phyloP scores from a whole-genome alignment of 2,888 invertebrate species.

The Andrena marginata region DNA sequence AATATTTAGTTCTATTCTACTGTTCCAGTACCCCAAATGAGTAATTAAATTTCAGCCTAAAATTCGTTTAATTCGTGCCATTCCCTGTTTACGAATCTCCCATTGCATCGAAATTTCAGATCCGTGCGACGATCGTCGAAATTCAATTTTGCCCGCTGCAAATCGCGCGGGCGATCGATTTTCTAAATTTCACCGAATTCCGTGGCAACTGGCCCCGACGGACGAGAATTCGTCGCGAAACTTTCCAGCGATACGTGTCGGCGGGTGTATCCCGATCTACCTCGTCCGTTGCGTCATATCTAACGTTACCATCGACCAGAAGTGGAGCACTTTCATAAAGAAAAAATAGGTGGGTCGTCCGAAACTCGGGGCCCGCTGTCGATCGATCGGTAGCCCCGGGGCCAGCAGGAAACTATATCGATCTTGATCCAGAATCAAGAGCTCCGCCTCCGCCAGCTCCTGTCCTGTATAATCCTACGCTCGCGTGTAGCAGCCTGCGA shows the following conservation, averaged over 20 bases:
- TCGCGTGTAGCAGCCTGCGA: background rate
- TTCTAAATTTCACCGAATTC: constrained; percentile 44
- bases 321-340: constrained; percentile 76
- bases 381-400: constrained; percentile 56
- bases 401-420: constrained; percentile 41
- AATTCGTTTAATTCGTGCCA: background rate
- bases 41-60: too few species aligned
- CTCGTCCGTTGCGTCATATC: constrained; percentile 65
- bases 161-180: constrained; percentile 25
- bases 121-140: constrained; percentile 1
- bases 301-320: constrained; percentile 63
- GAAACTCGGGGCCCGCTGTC: constrained; percentile 49
- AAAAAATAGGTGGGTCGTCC: constrained; percentile 67
- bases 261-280: constrained; percentile 57
- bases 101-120: background rate
- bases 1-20: too few species aligned
- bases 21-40: too few species aligned
- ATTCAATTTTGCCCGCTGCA: background rate
- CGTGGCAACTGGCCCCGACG: background rate
- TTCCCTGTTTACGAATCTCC: background rate
- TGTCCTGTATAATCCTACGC: background rate
- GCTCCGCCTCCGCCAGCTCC: constrained; percentile 30
- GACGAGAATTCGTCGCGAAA: constrained; percentile 54
- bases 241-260: constrained; percentile 62
- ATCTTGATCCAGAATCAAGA: constrained; percentile 46